Percentiles rank a stretch among this genome's conserved stretches.
Conservation (phyloP, 2,888 invertebrate genomes). For the Acanthosepion lycidas region DNA sequence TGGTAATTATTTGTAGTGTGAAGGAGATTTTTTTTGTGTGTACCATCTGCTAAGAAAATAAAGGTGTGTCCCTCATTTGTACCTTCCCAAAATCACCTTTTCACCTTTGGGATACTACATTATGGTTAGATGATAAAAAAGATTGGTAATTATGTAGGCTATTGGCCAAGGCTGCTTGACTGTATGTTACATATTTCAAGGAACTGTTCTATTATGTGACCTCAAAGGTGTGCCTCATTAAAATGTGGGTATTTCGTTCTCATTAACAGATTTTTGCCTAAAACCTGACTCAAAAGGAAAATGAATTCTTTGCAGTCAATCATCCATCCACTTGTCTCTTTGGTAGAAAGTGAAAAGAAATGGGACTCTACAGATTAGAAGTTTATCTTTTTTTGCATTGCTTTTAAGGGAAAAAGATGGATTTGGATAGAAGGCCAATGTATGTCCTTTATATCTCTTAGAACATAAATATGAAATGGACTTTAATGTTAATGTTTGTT, state of each 20-base stretch:
- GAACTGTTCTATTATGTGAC: background rate
- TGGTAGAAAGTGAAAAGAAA: background rate
- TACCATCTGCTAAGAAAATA: background rate
- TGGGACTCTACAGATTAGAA: background rate
- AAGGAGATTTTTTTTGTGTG: background rate
- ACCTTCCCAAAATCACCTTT: background rate
- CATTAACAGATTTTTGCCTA: background rate
- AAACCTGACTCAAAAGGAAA: background rate
- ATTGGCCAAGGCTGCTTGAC: conserved; percentile 12
- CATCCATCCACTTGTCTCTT: background rate
- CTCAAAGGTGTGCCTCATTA: background rate
- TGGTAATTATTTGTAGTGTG: background rate
- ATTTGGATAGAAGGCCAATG: too few species aligned
- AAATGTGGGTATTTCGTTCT: background rate
- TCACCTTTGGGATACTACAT: background rate
- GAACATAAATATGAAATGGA: too few species aligned
- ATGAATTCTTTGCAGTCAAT: background rate
- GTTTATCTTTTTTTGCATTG: too few species aligned
- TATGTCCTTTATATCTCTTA: too few species aligned
- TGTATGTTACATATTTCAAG: background rate
- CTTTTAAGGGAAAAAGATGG: too few species aligned
- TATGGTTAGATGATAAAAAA: background rate
- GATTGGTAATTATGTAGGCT: background rate
- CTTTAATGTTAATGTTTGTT: too few species aligned
- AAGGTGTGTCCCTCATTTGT: background rate